A percentile compares a stretch with the other conserved stretches of the same genome.
Evolutionary conservation across 2,113 vertebrate genomes (phyloP).

Genomic region (Gavialis gangeticus): DNA sequence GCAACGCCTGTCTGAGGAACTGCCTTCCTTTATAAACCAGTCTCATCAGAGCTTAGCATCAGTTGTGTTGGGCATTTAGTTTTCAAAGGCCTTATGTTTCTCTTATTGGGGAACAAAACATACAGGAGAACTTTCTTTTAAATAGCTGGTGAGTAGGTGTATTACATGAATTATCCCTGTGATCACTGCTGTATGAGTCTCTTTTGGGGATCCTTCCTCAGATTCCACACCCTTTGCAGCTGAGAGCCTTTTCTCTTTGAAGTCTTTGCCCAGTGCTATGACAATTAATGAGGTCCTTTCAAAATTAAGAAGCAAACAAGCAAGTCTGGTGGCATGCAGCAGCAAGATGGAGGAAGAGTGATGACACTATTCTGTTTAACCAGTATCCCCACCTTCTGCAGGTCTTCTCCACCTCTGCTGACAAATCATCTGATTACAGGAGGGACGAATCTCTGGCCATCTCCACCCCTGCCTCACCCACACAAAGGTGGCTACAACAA

Average conservation of each 20-base stretch:
- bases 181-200: background rate
- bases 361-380: background rate
- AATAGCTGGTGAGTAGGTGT: background rate
- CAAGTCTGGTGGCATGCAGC: background rate
- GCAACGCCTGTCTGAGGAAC: background rate
- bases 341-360: background rate
- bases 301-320: rapidly evolving
- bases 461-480: background rate
- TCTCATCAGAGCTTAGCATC: background rate
- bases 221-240: background rate
- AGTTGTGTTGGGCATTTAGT: background rate
- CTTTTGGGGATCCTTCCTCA: background rate
- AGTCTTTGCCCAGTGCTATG: background rate
- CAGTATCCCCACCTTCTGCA: background rate
- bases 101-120: background rate
- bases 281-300: rapidly evolving
- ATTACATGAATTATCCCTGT: background rate
- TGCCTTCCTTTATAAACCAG: background rate
- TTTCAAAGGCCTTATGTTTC: background rate
- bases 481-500: background rate
- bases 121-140: background rate
- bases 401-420: background rate
- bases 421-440: background rate
- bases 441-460: background rate
- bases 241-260: background rate